These are phyloP conservation scores for Lymantria monacha DNA, from an alignment of 2,888 invertebrate species.

Conservation along the genomic window DNA sequence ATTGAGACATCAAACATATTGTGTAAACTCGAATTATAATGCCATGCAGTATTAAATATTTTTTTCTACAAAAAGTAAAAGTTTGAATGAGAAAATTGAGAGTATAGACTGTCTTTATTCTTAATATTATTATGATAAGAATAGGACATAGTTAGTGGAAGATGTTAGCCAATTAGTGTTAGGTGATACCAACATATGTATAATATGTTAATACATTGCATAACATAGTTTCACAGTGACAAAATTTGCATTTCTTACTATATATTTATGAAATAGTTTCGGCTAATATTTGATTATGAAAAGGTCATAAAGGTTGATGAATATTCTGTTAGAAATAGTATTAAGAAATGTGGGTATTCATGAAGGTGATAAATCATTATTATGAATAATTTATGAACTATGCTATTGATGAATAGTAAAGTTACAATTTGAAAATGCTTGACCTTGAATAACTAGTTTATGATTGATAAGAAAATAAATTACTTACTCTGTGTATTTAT, in stretches of 20 bases:
- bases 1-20: background rate
- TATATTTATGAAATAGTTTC: background rate
- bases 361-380: no score
- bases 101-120: background rate
- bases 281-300: background rate
- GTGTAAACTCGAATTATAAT: background rate
- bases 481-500: no score
- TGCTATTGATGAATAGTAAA: no score
- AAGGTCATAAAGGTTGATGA: background rate
- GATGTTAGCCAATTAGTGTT: no score
- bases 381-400: no score
- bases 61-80: background rate
- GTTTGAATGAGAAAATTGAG: background rate
- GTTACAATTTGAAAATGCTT: no score
- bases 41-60: background rate
- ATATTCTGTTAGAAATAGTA: background rate
- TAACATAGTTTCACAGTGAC: background rate
- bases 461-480: no score
- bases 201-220: background rate
- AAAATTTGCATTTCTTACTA: background rate
- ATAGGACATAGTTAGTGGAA: background rate
- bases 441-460: no score
- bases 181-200: background rate
- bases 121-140: background rate
- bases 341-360: background rate